Evolutionary conservation across 1,140 invertebrate genomes (phyloP).

Genomic region (Pteromalus puparum): DNA sequence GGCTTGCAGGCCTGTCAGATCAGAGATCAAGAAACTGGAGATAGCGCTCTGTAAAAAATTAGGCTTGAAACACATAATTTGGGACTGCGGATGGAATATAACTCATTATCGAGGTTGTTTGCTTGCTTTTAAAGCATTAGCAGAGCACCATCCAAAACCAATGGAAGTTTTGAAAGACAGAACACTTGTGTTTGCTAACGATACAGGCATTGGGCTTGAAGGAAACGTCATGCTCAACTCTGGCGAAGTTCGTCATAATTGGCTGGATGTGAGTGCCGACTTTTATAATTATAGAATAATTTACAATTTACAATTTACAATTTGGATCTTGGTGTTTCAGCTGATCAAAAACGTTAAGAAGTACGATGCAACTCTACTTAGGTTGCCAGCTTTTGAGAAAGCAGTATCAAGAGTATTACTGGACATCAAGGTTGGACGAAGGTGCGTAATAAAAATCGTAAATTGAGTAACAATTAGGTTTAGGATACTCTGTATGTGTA

Average conservation of each 20-base stretch:
- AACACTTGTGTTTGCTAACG: slow-evolving; percentile 88
- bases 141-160: slow-evolving; percentile 81
- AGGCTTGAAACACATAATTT: slow-evolving; percentile 79
- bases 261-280: slow-evolving; percentile 85
- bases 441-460: slow-evolving; percentile 76
- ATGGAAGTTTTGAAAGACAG: slow-evolving; percentile 82
- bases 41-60: slow-evolving; percentile 76
- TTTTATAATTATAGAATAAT: neutral
- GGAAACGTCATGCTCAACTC: slow-evolving; percentile 92
- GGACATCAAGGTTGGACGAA: slow-evolving; percentile 88
- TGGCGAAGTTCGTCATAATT: slow-evolving; percentile 92
- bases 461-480: slow-evolving; percentile 70
- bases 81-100: slow-evolving; percentile 92
- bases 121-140: slow-evolving; percentile 84
- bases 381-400: slow-evolving; percentile 89
- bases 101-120: slow-evolving; percentile 90
- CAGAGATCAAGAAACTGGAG: slow-evolving; percentile 81
- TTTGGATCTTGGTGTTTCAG: slow-evolving; percentile 72
- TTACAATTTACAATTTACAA: slow-evolving; percentile 26
- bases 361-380: slow-evolving; percentile 83
- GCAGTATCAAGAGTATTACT: slow-evolving; percentile 87
- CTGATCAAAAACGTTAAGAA: slow-evolving; percentile 88
- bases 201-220: slow-evolving; percentile 91
- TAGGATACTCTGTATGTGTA: slow-evolving; percentile 76
- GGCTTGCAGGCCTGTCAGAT: slow-evolving; percentile 79